phyloP scores from a whole-genome alignment of 92 coral and sea anemone genomes.

The Pocillopora grandis region DNA sequence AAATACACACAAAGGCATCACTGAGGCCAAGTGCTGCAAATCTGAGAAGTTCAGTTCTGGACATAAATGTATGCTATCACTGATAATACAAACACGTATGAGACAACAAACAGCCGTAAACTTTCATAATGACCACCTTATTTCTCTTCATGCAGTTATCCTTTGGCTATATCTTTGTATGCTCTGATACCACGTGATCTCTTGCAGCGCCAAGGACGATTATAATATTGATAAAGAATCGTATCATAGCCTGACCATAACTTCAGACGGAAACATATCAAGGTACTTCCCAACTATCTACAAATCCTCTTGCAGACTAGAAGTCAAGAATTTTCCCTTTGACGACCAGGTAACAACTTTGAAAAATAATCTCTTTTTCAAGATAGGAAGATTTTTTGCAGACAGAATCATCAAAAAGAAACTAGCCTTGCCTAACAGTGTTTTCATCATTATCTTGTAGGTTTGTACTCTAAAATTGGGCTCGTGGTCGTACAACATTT shows the following conservation, averaged over 20 bases:
- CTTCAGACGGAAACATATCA: conserved; percentile 62
- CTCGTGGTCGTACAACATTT: conserved; percentile 82
- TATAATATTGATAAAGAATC: conserved; percentile 77
- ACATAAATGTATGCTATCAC: no score
- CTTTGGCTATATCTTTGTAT: no score
- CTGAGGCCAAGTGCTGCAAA: no score
- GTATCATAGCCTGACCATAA: conserved; percentile 71
- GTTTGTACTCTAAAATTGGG: conserved; percentile 79
- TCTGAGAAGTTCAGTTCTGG: no score
- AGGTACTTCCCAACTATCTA: conserved; percentile 87
- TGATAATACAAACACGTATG: no score
- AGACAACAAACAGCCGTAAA: no score
- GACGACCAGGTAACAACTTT: conserved; percentile 77
- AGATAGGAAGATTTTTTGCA: neutral
- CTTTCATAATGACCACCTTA: no score
- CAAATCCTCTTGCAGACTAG: conserved; percentile 82
- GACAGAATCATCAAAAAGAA: neutral
- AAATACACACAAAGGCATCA: no score
- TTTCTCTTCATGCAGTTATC: no score
- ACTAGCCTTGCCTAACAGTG: neutral
- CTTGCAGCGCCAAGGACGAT: conserved; percentile 77
- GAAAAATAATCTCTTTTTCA: neutral
- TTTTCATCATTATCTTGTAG: conserved; percentile 29
- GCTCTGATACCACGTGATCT: neutral
- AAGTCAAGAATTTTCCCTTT: conserved; percentile 78